A percentile compares a stretch with the other conserved stretches of the same genome.
These are phyloP conservation scores for Molossus alvarezi DNA, from an alignment of 2,797 vertebrate species.

Conservation along the genomic window DNA sequence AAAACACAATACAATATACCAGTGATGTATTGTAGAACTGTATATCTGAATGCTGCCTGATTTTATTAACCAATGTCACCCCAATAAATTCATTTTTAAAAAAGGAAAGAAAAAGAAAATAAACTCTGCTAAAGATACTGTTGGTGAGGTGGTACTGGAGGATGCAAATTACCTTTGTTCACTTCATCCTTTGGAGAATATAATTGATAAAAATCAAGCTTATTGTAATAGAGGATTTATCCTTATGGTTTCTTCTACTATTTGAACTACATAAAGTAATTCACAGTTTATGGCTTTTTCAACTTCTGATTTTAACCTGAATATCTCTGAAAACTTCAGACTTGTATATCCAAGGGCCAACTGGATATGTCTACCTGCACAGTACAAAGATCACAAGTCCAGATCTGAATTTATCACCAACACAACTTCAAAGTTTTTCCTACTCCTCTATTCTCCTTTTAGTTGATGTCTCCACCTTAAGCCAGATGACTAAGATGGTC, in stretches of 20 bases:
- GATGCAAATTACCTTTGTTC: not conserved
- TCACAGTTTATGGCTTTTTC: not conserved
- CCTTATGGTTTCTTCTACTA: conserved; percentile 28
- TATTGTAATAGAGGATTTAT: not conserved
- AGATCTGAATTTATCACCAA: not conserved
- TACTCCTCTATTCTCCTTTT: not conserved
- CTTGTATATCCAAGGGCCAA: not conserved
- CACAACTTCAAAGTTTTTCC: not conserved
- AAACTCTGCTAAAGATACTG: not conserved
- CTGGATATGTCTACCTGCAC: not conserved
- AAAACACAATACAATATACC: not conserved
- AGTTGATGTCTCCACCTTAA: not conserved
- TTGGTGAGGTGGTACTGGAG: not conserved
- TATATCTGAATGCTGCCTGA: not conserved
- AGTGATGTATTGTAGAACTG: not conserved
- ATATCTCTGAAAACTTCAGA: not conserved
- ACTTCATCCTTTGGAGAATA: conserved; percentile 31
- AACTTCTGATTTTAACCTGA: not conserved
- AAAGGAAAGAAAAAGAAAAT: not conserved
- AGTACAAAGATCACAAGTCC: not conserved
- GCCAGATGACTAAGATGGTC: not conserved
- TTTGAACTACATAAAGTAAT: not conserved
- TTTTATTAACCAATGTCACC: not conserved
- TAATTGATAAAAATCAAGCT: conserved; percentile 52
- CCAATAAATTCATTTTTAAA: not conserved